Evolutionary conservation across 2,113 vertebrate genomes (phyloP), one percentile per base, ranked within the genome.

Genomic region (Stegastes partitus): DNA sequence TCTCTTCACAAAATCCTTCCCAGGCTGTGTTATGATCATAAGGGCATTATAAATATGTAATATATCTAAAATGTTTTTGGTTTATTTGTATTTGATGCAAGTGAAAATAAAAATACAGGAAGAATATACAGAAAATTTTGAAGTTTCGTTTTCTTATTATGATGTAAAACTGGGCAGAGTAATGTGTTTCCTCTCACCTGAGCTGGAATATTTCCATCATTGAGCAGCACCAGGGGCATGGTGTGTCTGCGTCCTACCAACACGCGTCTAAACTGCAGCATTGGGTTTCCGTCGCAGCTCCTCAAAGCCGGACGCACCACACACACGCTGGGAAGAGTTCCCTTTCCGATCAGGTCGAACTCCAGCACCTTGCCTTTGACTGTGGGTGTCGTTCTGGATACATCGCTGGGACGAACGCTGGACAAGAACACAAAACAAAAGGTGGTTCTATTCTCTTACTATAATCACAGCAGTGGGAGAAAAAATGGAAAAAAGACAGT

Each of bases 301-400:
- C 26, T 89, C 62, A 95, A 91, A 3, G 88, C 39, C 0, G 97
- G 97, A 54, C 73, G 91, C 71, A 96, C 14, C 3, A 99, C 68
- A 0, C 86, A 92, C 80, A 99, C 90, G 18, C 65, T 92, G 0
- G 97, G 97, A 11, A 97, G 92, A 47, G 88, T 94, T 23, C 96
- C 97, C 28, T 96, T 95, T 15, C 98, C 98, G 0, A 79, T 23
- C 28, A 99, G 71, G 7, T 94, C 87, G 50, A 99, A 97, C 34
- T 83, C 72, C 61, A 99, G 87, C 53, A 49, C 26, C 83, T 84
- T 94, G 87, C 11, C 74, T 78, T 81, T 93, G 3, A 47, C 56
- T 55, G 84, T 71, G 19, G 86, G 59, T 7, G 82, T 64, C 55
- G 68, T 51, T 78, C 91, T 93, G 66, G 59, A 69, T 39, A 22